These are phyloP conservation scores for Diaprepes abbreviatus DNA, from an alignment of 2,888 invertebrate species.

Conservation along the genomic window DNA sequence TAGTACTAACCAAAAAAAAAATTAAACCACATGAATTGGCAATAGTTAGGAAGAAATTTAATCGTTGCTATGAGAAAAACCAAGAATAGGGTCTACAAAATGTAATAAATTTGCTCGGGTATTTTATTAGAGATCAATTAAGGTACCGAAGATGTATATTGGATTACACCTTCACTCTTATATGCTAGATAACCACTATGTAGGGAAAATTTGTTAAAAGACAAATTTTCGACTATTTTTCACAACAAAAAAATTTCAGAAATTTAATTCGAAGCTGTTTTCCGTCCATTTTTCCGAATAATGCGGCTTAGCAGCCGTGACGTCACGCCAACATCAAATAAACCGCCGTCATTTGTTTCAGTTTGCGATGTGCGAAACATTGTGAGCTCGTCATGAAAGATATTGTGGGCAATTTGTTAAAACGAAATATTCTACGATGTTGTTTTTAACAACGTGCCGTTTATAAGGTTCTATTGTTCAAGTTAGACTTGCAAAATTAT, in stretches of 20 bases:
- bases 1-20: no score
- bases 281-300: constrained; percentile 15
- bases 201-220: no score
- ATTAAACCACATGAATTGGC: no score
- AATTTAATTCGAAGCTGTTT: constrained; percentile 15
- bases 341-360: constrained; percentile 41
- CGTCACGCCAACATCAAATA: constrained; percentile 36
- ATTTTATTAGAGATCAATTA: no score
- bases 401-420: constrained; percentile 47
- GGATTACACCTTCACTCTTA: no score
- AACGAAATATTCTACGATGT: constrained; percentile 32
- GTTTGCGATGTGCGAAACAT: constrained; percentile 47
- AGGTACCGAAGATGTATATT: no score
- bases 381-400: constrained; percentile 34
- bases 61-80: no score
- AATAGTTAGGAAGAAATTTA: no score
- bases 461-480: not conserved
- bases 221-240: no score
- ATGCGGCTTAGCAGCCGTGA: constrained; percentile 26
- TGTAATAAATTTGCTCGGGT: no score
- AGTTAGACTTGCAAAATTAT: not conserved
- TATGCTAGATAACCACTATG: no score
- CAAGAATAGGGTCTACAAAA: no score
- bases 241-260: not conserved
- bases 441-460: constrained; percentile 3